Conservation (phyloP, 2,113 vertebrate species). For the Murina feae region DNA sequence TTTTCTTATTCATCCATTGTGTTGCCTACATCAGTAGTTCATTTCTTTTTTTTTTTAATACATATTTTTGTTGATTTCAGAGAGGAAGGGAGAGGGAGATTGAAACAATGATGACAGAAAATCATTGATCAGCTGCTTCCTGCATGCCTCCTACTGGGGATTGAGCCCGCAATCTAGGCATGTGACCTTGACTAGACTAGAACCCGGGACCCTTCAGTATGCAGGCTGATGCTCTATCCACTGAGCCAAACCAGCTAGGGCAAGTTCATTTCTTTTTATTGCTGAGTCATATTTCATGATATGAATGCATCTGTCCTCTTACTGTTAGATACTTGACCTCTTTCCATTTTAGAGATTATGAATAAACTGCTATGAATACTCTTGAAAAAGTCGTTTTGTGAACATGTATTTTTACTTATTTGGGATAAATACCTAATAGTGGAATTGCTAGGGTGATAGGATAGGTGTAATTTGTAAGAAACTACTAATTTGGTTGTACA, state of each 20-base stretch:
- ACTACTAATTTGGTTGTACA: not conserved
- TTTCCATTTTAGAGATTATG: not conserved
- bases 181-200: too few species aligned
- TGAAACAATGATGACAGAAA: too few species aligned
- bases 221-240: too few species aligned
- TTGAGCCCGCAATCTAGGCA: too few species aligned
- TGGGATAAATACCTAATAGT: not conserved
- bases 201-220: too few species aligned
- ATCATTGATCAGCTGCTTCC: too few species aligned
- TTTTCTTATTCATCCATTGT: not conserved
- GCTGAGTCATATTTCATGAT: not conserved
- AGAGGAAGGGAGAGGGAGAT: too few species aligned
- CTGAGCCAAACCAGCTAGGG: too few species aligned
- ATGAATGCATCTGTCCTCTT: not conserved
- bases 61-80: too few species aligned
- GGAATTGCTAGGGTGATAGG: not conserved
- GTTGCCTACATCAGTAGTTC: not conserved
- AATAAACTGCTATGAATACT: not conserved
- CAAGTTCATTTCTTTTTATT: not conserved
- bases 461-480: not conserved
- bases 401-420: not conserved
- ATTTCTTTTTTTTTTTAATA: not conserved
- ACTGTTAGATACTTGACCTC: not conserved
- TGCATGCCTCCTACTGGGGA: too few species aligned
- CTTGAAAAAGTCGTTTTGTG: not conserved